Evolutionary conservation across 2,797 vertebrate genomes (phyloP).

Genomic region (Thunnus albacares): DNA sequence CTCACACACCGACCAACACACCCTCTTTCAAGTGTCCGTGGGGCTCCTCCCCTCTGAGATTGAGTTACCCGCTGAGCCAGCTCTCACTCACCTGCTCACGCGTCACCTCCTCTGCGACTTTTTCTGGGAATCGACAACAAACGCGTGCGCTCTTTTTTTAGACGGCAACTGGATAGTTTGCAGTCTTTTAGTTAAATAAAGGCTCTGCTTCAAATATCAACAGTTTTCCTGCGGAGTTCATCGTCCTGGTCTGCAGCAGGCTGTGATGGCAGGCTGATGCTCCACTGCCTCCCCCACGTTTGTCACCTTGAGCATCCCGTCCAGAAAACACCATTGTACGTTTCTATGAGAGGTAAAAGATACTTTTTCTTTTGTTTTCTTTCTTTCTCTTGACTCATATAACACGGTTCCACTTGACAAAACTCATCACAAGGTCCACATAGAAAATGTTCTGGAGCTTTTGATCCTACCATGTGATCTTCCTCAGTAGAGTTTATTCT

Average conservation of each 20-base stretch:
- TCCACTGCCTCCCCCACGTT: conserved; percentile 29
- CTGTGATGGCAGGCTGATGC: conserved; percentile 68
- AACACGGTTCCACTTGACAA: not conserved
- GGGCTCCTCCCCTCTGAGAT: conserved; percentile 74
- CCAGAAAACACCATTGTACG: conserved; percentile 60
- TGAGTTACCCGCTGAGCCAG: conserved; percentile 77
- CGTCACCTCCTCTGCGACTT: conserved; percentile 26
- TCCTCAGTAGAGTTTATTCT: not conserved
- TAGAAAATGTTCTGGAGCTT: not conserved
- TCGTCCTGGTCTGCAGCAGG: conserved; percentile 7
- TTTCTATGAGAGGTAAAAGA: conserved; percentile 6
- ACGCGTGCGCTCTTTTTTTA: not conserved
- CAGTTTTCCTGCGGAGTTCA: not conserved
- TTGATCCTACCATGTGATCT: not conserved
- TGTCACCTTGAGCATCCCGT: conserved; percentile 58
- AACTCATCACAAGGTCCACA: not conserved
- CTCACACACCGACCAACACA: not conserved
- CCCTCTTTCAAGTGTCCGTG: not conserved
- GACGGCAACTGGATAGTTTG: not conserved
- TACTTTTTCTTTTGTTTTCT: not conserved
- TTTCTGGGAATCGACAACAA: conserved; percentile 19
- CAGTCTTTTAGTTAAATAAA: not conserved
- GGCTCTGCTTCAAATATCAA: not conserved
- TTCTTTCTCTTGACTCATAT: not conserved
- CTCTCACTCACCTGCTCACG: conserved; percentile 64